These are phyloP conservation scores for Gortyna flavago DNA, from an alignment of 2,888 invertebrate genomes.

Conservation along the genomic window DNA sequence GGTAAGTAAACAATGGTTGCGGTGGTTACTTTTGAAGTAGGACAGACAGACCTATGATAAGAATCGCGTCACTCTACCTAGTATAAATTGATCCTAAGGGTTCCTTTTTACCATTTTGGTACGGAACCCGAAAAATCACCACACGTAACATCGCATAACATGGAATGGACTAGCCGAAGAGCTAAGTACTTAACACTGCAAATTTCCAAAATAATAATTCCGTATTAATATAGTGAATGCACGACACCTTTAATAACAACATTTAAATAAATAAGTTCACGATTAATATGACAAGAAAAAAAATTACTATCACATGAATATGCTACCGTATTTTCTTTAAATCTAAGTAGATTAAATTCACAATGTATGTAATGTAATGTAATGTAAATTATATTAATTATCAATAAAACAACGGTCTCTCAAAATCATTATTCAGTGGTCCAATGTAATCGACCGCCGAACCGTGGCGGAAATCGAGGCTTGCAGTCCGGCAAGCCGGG, in stretches of 20 bases:
- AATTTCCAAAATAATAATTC: neutral
- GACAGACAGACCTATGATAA: too few species aligned
- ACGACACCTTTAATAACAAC: neutral
- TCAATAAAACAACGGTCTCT: neutral
- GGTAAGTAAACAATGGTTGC: too few species aligned
- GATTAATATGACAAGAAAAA: neutral
- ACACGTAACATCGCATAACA: neutral
- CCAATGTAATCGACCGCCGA: slow-evolving; percentile 89
- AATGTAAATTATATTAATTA: neutral
- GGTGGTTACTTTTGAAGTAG: too few species aligned
- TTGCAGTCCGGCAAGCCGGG: slow-evolving; percentile 91
- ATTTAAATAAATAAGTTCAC: neutral
- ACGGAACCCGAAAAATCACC: neutral
- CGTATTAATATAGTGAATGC: neutral
- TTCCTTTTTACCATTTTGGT: too few species aligned
- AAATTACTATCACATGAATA: neutral
- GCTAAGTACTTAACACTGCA: neutral
- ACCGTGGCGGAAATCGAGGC: slow-evolving; percentile 90
- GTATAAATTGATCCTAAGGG: too few species aligned
- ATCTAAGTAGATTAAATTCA: neutral
- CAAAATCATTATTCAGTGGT: slow-evolving; percentile 28
- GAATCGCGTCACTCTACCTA: too few species aligned
- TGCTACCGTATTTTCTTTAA: neutral
- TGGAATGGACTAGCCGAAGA: neutral
- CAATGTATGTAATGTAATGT: neutral